Evolutionary conservation across 64 coral and sea anemone genomes (phyloP).

Genomic region (Anthopleura sola): DNA sequence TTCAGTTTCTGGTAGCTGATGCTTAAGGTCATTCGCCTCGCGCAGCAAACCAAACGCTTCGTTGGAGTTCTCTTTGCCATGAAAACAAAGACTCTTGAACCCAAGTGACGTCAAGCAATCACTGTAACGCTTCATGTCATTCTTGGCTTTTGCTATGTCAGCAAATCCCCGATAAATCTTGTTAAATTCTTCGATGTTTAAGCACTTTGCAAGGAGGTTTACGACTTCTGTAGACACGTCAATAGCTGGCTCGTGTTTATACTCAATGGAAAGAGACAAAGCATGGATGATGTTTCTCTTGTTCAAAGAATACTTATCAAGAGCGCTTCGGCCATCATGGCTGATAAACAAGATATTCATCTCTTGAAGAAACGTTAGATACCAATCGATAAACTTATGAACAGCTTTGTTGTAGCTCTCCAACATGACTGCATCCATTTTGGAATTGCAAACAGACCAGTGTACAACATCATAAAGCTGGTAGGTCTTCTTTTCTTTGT

Average conservation of each 20-base stretch:
- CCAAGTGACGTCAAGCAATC: constrained; percentile 69
- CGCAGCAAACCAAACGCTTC: constrained; percentile 31
- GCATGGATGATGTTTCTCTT: constrained; percentile 74
- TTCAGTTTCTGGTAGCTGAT: constrained; percentile 5
- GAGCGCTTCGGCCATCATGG: not conserved
- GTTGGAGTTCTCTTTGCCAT: no score
- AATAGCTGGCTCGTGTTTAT: constrained; percentile 21
- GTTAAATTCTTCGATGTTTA: constrained; percentile 57
- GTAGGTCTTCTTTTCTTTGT: not conserved
- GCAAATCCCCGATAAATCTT: constrained; percentile 34
- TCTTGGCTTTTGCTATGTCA: no score
- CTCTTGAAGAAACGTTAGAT: constrained; percentile 17
- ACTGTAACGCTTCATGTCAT: constrained; percentile 50
- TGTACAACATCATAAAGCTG: not conserved
- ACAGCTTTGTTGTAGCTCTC: constrained; percentile 29
- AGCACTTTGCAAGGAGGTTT: constrained; percentile 70
- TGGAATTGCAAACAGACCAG: not conserved
- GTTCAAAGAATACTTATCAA: constrained; percentile 5
- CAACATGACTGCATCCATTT: not conserved
- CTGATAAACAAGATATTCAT: constrained; percentile 30
- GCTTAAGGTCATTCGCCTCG: constrained; percentile 41
- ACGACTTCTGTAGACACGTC: no score
- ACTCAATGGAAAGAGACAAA: constrained; percentile 18
- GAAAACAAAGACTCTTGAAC: constrained; percentile 67
- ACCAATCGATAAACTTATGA: constrained; percentile 9